Base-by-base conservation (phyloP, 1,140 invertebrate species). In the Thalassaphorura encarpata region DNA sequence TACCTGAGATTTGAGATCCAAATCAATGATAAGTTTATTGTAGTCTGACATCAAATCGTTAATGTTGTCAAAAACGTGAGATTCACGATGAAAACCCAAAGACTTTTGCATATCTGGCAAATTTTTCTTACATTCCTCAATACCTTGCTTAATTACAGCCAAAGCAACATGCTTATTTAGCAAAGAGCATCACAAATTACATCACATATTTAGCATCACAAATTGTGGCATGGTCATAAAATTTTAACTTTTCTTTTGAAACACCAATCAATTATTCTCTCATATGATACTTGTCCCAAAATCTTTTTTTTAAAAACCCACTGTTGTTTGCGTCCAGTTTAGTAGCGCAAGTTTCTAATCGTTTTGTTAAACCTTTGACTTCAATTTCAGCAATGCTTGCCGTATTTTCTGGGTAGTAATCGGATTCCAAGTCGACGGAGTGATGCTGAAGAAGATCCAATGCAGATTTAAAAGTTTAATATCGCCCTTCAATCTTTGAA, bases 141-240 rank as follows among this genome's bases (percentile, higher is more conserved):
- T 78, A 33, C 81, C 83, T 51, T 74, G 76, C 69, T 84, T 78
- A 1, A 92, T 81, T 60, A 89, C 87, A 54, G 75, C 69, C n/a
- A 94, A 67, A 6, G 89, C 84, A 2, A 83, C 79, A 66, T 87
- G 77, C 73, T 96, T 96, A 0, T 89, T 83, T 75, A 95, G 87
- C n/a, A 95, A 74, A 69, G 89, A 93, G 67, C 91, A 94, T n/a
- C n/a, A n/a, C n/a, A n/a, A n/a, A n/a, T n/a, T n/a, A n/a, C n/a
- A n/a, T n/a, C n/a, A n/a, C n/a, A n/a, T n/a, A n/a, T n/a, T n/a
- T n/a, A 68, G 83, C 82, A 68, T 96, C 90, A 66, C 84, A 89
- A 27, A 81, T 81, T 5, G 83, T 78, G 69, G 95, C 90, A 0
- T 87, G 85, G 59, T 83, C 78, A 71, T 90, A 95, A 89, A 91